Base-by-base conservation (phyloP, 2,888 invertebrate species). In the Brachynemurus nebulosus region DNA sequence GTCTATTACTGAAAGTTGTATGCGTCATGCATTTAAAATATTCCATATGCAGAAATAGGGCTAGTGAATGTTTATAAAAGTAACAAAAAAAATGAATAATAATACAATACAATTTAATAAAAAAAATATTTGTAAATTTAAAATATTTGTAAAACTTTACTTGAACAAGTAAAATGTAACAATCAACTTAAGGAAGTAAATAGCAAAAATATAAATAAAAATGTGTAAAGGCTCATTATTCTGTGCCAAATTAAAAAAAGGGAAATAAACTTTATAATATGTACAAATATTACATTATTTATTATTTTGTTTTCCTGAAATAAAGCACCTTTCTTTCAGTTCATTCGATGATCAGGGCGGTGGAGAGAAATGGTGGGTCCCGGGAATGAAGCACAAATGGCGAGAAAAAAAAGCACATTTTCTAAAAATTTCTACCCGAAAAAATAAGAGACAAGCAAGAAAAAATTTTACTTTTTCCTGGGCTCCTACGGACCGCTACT, bases 201-300 rank as follows among this genome's bases (percentile, higher is more conserved):
- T 30, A 30, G 14, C 14, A 30, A n/a, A 30, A 30, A 30, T 30
- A 34, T 14, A 14, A 34, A 55, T 57, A 54, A 56, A 56, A 55
- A 57, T 55, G 54, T 55, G 54, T 57, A 58, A 64, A 64, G 62
- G 61, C 62, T 65, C 63, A 64, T 59, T 64, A 62, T 64, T 62
- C 61, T 65, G 65, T 65, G 65, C 65, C 65, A 65, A 65, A 65
- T 60, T 64, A 57, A 58, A 60, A 59, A n/a, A n/a, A n/a, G 14
- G 30, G 34, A 37, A 44, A 38, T 38, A 44, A 44, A 44, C 34
- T 44, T 44, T 44, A 35, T 44, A 44, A 44, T 12, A 42, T 42
- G 42, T 42, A 42, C 42, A 42, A 34, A 42, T 19, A 35, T 16
- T 11, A 25, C n/a, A n/a, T n/a, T n/a, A n/a, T n/a, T n/a, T n/a